phyloP scores from a whole-genome alignment of 2,888 invertebrate genomes.

The Hypselothyrea guttata region DNA sequence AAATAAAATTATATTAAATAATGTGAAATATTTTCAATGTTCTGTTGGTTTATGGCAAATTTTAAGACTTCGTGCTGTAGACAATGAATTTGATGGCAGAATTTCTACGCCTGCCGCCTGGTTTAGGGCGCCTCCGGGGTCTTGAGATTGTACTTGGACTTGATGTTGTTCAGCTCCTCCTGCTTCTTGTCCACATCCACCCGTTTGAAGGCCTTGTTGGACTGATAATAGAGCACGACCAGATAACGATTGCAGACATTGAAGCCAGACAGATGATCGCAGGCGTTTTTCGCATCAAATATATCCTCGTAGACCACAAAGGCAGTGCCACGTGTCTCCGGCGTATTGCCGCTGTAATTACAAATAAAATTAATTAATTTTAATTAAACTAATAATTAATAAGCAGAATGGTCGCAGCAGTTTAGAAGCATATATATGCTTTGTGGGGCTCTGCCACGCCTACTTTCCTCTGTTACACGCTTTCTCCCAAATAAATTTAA shows the following conservation, averaged over 20 bases:
- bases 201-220: conserved; percentile 97
- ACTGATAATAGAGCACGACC: conserved; percentile 99
- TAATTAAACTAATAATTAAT: background rate
- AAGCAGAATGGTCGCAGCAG: too few relatives aligned
- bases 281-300: conserved; percentile 99
- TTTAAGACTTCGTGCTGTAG: too few relatives aligned
- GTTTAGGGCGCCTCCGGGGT: conserved; percentile 79
- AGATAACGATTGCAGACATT: conserved; percentile 99
- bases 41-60: too few relatives aligned
- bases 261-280: conserved; percentile 99
- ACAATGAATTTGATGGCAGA: too few relatives aligned
- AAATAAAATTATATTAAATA: too few relatives aligned
- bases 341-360: conserved; percentile 92
- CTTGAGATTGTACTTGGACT: conserved; percentile 95
- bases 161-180: conserved; percentile 97
- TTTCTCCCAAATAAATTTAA: too few relatives aligned
- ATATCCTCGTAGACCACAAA: conserved; percentile 99
- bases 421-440: too few relatives aligned
- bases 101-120: background rate
- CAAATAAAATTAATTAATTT: conserved; percentile 15
- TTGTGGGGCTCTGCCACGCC: too few relatives aligned
- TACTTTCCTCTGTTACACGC: too few relatives aligned
- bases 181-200: conserved; percentile 97
- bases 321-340: conserved; percentile 98
- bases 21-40: too few relatives aligned